Base-by-base conservation (phyloP, 2,113 vertebrate genomes). In the Seriola dumerili region DNA sequence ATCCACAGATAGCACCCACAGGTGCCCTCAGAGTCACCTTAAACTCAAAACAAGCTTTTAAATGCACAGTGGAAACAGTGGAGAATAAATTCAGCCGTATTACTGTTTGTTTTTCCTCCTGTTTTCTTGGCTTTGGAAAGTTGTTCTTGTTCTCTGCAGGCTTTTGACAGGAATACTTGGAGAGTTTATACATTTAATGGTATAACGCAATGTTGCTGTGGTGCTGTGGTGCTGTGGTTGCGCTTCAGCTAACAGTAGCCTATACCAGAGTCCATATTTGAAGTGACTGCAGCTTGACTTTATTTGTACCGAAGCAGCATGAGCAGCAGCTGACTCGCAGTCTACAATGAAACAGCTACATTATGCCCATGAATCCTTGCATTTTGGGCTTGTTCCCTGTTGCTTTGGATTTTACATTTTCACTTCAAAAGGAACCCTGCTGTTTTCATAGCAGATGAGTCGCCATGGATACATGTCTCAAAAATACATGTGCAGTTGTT, bases 391-490 rank as follows among this genome's bases (percentile, higher is more conserved):
- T 3, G 1, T 25, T 38, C 1, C 16, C 38, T 54, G 11, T 76
- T 32, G 55, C 25, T 62, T 54, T 19, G 12, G 34, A 17, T 73
- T 64, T 73, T 32, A 40, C n/a, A 50, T 25, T 76, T 58, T 72
- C 52, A 38, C 21, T 42, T 44, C 50, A 63, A 19, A 67, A 25
- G 36, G n/a, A 32, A n/a, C 42, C 13, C n/a, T 7, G 5, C 32
- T 46, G 42, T 14, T 54, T 12, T 14, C 40, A 25, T 34, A 17
- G 2, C 12, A n/a, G 66, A 61, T 3, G 5, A 17, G 54, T 86
- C 62, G 5, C 78, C 62, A 68, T 85, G 72, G 72, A 75, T 66
- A 77, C 36, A 4, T 34, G 50, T 54, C 16, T 66, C 13, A 36
- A 55, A 57, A 32, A 10, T 9, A 6, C 32, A 32, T 34, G 34